Base-by-base conservation (phyloP, 2,888 invertebrate species). In the Hirtodrosophila alboralis region DNA sequence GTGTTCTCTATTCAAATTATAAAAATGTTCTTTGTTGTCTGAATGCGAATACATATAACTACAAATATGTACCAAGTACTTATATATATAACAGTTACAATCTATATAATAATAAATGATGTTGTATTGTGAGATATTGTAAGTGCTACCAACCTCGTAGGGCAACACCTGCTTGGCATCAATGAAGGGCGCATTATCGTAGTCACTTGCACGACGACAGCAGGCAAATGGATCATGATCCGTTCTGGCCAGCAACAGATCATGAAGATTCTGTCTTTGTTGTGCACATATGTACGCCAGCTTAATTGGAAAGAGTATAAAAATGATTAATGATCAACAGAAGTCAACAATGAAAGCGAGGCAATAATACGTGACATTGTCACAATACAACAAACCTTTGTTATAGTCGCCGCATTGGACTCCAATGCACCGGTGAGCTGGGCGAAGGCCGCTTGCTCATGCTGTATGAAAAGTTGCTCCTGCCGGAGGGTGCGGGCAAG, bases 261-360 rank as follows among this genome's bases (percentile, higher is more conserved):
- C 93, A 70, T 95, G 95, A 18, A 96, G 92, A 89, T 95, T 96
- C 69, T 95, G 93, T 71, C 95, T 93, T 90, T 97, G 97, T 90
- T 96, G 96, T 2, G 95, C 94, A 63, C 96, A 95, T 62, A 97
- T 93, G 96, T 97, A 98, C 27, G 97, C 95, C 59, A 94, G 93
- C 90, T 77, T 12, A 14, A 44, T 96, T 94, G 47, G 31, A 43
- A 38, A 30, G 27, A 21, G 21, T 38, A 8, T 13, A 23, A 33
- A 12, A 13, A 21, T n/a, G 8, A 16, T 26, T 7, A 18, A n/a
- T 18, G 18, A n/a, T n/a, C n/a, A 30, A 14, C 3, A 12, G 4
- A 12, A 10, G 6, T 7, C 28, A 12, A 2, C 9, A 7, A 21
- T 12, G 13, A 37, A 18, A 40, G 12, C 10, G 33, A 8, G 9